These are phyloP conservation scores for Hirtodrosophila trivittata DNA, from an alignment of 2,888 invertebrate genomes.

Conservation along the genomic window DNA sequence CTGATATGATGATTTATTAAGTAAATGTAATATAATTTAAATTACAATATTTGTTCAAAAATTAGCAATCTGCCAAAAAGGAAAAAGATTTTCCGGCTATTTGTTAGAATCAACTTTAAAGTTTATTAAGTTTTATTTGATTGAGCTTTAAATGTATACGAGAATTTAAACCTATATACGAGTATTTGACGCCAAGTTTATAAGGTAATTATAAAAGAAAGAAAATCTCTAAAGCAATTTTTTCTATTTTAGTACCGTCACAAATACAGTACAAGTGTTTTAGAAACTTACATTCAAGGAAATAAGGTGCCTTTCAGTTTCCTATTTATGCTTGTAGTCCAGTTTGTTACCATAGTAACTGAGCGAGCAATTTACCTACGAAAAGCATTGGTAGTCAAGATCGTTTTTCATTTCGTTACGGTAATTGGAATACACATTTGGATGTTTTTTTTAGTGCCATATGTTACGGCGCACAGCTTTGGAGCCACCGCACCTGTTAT, in stretches of 20 bases:
- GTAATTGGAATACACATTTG: constrained; percentile 96
- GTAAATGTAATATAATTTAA: too few relatives aligned
- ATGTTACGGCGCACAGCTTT: constrained; percentile 90
- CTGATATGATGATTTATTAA: too few relatives aligned
- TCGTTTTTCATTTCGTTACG: constrained; percentile 94
- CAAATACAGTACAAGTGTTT: constrained; percentile 93
- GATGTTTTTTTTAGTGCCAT: constrained; percentile 98
- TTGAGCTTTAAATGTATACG: too few relatives aligned
- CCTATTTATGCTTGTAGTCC: constrained; percentile 95
- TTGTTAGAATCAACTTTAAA: too few relatives aligned
- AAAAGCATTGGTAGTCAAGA: constrained; percentile 94
- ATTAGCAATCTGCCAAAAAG: too few relatives aligned
- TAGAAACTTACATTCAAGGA: constrained; percentile 94
- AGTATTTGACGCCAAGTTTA: too few relatives aligned
- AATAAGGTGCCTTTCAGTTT: constrained; percentile 97
- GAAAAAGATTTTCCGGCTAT: too few relatives aligned
- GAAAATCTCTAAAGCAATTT: too few relatives aligned
- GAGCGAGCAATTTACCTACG: constrained; percentile 97
- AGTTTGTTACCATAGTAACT: constrained; percentile 95
- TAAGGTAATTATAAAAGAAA: too few relatives aligned
- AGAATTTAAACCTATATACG: too few relatives aligned
- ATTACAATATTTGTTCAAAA: too few relatives aligned
- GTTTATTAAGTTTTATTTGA: too few relatives aligned
- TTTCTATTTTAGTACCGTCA: constrained; percentile 84
- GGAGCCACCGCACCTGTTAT: constrained; percentile 91